Evolutionary conservation across 2,888 invertebrate species (phyloP).

Genomic region (Rhagium mordax): DNA sequence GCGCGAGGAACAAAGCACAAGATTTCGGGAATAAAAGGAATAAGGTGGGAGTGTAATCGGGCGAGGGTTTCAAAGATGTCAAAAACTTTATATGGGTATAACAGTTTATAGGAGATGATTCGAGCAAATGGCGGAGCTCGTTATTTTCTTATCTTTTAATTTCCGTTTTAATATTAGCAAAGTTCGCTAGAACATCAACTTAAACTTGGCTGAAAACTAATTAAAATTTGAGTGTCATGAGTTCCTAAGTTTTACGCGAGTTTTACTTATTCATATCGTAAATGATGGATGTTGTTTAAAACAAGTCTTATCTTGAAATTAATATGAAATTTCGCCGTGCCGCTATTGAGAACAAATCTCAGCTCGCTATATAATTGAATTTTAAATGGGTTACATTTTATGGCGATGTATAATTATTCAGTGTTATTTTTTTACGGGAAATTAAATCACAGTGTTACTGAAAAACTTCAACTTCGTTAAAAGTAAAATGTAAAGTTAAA

Average conservation of each 20-base stretch:
- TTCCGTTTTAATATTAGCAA: conserved; percentile 55
- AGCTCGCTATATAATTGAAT: background rate
- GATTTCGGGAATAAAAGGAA: background rate
- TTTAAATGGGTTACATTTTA: too few relatives aligned
- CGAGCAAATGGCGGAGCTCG: conserved; percentile 54
- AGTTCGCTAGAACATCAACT: conserved; percentile 54
- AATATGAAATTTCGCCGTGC: conserved; percentile 19
- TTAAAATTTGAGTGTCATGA: conserved; percentile 69
- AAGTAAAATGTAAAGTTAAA: too few relatives aligned
- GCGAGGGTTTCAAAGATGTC: conserved; percentile 37
- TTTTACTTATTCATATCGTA: conserved; percentile 69
- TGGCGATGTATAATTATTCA: too few relatives aligned
- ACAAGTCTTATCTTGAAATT: conserved; percentile 37
- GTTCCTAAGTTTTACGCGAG: conserved; percentile 67
- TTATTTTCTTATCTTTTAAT: conserved; percentile 54
- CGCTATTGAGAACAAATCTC: background rate
- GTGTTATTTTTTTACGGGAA: too few relatives aligned
- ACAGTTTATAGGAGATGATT: conserved; percentile 42
- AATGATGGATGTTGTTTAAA: conserved; percentile 65
- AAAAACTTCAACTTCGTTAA: too few relatives aligned
- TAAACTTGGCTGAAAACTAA: conserved; percentile 67
- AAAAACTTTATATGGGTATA: conserved; percentile 37
- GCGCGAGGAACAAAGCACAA: background rate
- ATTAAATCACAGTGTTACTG: too few relatives aligned
- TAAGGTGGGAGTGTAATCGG: background rate